Percentiles rank a stretch among this genome's conserved stretches.
These are phyloP conservation scores for Pelobates fuscus DNA, from an alignment of 2,113 vertebrate genomes.

Conservation along the genomic window DNA sequence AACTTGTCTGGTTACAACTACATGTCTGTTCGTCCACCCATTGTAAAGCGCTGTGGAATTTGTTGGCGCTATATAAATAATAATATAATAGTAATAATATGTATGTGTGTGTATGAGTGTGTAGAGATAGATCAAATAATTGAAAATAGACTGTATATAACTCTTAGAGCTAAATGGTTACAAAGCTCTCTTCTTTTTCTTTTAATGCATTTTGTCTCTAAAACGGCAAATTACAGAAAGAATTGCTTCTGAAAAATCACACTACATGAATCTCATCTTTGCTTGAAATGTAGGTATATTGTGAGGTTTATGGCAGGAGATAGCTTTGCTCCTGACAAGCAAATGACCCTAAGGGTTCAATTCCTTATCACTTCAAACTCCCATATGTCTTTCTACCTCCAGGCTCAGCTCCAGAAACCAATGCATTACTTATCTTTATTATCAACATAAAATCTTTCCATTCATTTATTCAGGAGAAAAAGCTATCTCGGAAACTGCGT, in stretches of 20 bases:
- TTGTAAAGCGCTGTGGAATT: too few species aligned
- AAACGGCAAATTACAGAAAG: slow-evolving; percentile 31
- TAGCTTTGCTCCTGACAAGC: slow-evolving; percentile 62
- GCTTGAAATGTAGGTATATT: slow-evolving; percentile 56
- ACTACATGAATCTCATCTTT: slow-evolving; percentile 51
- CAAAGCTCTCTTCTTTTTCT: not conserved
- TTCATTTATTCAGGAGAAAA: slow-evolving; percentile 65
- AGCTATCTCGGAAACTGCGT: slow-evolving; percentile 64
- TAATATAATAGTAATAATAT: too few species aligned
- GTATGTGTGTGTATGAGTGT: too few species aligned
- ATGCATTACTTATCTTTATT: slow-evolving; percentile 69
- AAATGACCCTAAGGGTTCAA: slow-evolving; percentile 66
- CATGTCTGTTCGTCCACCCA: too few species aligned
- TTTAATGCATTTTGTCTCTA: slow-evolving; percentile 21
- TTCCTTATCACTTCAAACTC: slow-evolving; percentile 66
- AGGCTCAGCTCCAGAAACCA: slow-evolving; percentile 62
- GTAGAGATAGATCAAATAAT: too few species aligned
- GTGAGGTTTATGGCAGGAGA: slow-evolving; percentile 58
- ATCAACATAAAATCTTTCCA: slow-evolving; percentile 67
- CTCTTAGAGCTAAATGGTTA: not conserved
- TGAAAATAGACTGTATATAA: too few species aligned
- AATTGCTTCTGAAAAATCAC: slow-evolving; percentile 24
- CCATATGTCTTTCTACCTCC: slow-evolving; percentile 64
- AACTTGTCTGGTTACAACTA: too few species aligned
- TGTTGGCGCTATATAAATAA: too few species aligned